Percentiles rank a stretch among this genome's conserved stretches.
phyloP scores from a whole-genome alignment of 2,888 invertebrate species.

The Anoncus sp. region DNA sequence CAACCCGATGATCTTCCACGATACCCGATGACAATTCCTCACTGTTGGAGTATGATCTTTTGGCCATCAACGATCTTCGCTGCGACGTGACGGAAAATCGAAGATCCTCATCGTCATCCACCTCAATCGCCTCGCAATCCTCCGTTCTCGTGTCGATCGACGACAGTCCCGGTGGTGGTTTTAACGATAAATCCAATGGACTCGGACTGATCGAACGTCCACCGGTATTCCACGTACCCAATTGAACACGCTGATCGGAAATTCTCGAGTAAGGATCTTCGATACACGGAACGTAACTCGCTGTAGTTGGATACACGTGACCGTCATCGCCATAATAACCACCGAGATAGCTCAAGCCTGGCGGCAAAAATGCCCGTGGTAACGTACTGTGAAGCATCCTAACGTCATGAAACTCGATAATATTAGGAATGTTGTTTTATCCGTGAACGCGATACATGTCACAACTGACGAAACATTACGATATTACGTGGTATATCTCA shows the following conservation, averaged over 20 bases:
- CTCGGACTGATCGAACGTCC: slow-evolving; percentile 79
- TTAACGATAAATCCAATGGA: slow-evolving; percentile 91
- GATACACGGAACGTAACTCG: slow-evolving; percentile 73
- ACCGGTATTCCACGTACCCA: slow-evolving; percentile 49
- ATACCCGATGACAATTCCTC: slow-evolving; percentile 9
- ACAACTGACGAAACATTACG: background rate
- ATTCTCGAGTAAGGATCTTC: slow-evolving; percentile 70
- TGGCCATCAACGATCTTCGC: slow-evolving; percentile 35
- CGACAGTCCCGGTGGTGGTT: slow-evolving; percentile 78
- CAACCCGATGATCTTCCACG: slow-evolving; percentile 38
- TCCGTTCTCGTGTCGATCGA: slow-evolving; percentile 58
- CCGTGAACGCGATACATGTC: background rate
- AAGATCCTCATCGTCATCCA: slow-evolving; percentile 75
- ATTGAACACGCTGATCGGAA: slow-evolving; percentile 60
- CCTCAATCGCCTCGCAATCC: slow-evolving; percentile 73
- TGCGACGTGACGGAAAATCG: slow-evolving; percentile 54
- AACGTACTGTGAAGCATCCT: slow-evolving; percentile 80
- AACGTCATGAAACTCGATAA: background rate
- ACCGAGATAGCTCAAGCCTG: slow-evolving; percentile 75
- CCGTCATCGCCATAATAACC: slow-evolving; percentile 77
- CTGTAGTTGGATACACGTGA: slow-evolving; percentile 69
- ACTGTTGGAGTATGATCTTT: slow-evolving; percentile 38
- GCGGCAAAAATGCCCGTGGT: slow-evolving; percentile 78
- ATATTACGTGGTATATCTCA: background rate
- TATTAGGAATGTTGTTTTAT: background rate